A percentile compares a stretch with the other conserved stretches of the same genome.
Evolutionary conservation across 2,888 invertebrate genomes (phyloP).

Genomic region (Cyaniris semiargus): DNA sequence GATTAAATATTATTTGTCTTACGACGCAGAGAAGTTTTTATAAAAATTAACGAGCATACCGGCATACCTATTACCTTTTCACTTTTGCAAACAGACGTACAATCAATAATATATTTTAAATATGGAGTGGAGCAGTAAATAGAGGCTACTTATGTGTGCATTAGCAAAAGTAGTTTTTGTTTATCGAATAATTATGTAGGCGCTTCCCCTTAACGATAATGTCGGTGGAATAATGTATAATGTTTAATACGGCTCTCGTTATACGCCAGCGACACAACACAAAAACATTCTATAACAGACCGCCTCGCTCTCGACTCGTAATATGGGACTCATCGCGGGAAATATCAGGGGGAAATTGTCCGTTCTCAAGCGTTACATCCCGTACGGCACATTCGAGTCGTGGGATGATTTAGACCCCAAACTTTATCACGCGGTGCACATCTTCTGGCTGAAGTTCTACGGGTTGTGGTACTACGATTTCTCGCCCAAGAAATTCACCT

Average conservation of each 20-base stretch:
- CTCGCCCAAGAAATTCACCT: constrained; percentile 53
- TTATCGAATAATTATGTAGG: constrained; percentile 37
- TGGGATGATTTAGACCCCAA: constrained; percentile 68
- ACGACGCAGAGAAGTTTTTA: background rate
- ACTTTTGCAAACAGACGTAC: background rate
- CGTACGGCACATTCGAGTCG: constrained; percentile 65
- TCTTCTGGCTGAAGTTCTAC: constrained; percentile 76
- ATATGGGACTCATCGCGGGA: constrained; percentile 53
- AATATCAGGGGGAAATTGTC: constrained; percentile 54
- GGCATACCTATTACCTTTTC: background rate
- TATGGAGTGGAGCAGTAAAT: background rate
- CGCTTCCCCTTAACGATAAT: constrained; percentile 57
- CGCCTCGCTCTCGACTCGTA: constrained; percentile 50
- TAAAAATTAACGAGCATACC: background rate
- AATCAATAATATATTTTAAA: background rate
- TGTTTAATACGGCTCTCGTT: constrained; percentile 55
- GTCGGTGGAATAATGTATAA: constrained; percentile 52
- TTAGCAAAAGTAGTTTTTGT: constrained; percentile 14
- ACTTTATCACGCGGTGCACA: constrained; percentile 70
- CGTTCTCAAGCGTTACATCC: constrained; percentile 52
- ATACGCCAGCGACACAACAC: constrained; percentile 38
- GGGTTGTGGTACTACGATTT: constrained; percentile 73
- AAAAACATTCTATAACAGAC: constrained; percentile 56
- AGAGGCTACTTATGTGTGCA: background rate
- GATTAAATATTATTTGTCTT: background rate